Evolutionary conservation across 2,113 vertebrate genomes (phyloP), one percentile per base, ranked within the genome.

Genomic region (Cottus gobio): DNA sequence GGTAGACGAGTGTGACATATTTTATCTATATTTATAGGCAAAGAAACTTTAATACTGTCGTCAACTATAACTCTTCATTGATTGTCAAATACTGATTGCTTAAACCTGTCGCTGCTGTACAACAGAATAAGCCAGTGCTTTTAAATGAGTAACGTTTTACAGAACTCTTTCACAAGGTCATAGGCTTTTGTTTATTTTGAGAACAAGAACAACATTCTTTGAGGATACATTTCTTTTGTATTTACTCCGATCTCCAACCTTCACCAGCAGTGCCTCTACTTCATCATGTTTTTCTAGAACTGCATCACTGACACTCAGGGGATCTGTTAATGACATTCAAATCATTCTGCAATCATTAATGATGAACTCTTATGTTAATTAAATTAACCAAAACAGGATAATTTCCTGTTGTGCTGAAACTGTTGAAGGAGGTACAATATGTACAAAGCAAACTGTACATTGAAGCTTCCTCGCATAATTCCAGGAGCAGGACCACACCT

Each of bases 251-350:
- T 22, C 16, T 3, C 31, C 44, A 56, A n/a, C 9, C 10, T 48
- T 48, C 48, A 54, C 61, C 11, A 31, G 24, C 20, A 22, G 28
- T n/a, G 15, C 15, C 9, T 67, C 50, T 68, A 54, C 69, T 65
- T 76, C 2, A 58, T 63, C 9, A 28, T 66, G 57, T 76, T 50
- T 71, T 65, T 71, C 71, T 10, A 37, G 1, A 68, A 50, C 44
- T 50, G 18, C 28, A 10, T 34, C 28, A 46, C 34, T 42, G 36
- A 30, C 24, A 20, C 58, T 4, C 22, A 18, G 28, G 22, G 28
- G 57, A 50, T 62, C 22, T 73, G 28, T 48, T 48, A 48, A 62
- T 62, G 30, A 24, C 22, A 26, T 52, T 63, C 30, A 63, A 26
- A 63, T 11, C 30, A 50, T 52, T 52, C 11, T 28, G 44, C 31